Conservation (phyloP, 2,797 vertebrate species). For the Gymnopithys bicolor region DNA sequence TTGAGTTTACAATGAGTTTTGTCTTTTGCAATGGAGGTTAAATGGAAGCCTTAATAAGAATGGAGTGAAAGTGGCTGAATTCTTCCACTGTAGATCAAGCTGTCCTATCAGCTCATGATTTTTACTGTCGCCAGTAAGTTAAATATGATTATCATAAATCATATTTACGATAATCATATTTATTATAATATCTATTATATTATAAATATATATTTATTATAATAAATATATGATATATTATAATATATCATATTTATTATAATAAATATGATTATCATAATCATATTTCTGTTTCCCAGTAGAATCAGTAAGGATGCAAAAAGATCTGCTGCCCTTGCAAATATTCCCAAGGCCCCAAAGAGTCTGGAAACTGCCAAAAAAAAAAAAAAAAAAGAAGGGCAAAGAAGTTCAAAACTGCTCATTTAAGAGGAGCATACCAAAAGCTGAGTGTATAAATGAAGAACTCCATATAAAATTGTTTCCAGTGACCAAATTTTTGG, state of each 20-base stretch:
- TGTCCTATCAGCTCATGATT: not conserved
- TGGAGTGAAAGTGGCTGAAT: rapidly evolving
- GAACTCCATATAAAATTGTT: not conserved
- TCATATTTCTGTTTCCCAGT: not conserved
- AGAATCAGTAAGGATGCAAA: not conserved
- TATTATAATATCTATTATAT: too few species aligned
- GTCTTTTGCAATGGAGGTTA: not conserved
- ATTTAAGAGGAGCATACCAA: too few species aligned
- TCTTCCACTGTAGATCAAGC: not conserved
- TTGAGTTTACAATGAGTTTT: not conserved
- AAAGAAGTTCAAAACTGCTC: not conserved
- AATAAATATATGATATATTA: too few species aligned
- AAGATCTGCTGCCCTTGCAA: not conserved
- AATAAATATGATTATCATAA: too few species aligned
- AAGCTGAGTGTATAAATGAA: not conserved
- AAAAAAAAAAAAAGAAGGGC: not conserved
- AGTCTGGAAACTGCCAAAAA: not conserved
- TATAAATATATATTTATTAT: too few species aligned
- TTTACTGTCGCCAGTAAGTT: not conserved
- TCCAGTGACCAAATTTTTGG: not conserved
- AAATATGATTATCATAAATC: not conserved
- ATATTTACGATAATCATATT: too few species aligned
- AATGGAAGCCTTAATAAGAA: not conserved
- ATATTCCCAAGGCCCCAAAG: not conserved
- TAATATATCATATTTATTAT: too few species aligned